Evolutionary conservation across 2,888 invertebrate genomes (phyloP).

Genomic region (Abrostola tripartita): DNA sequence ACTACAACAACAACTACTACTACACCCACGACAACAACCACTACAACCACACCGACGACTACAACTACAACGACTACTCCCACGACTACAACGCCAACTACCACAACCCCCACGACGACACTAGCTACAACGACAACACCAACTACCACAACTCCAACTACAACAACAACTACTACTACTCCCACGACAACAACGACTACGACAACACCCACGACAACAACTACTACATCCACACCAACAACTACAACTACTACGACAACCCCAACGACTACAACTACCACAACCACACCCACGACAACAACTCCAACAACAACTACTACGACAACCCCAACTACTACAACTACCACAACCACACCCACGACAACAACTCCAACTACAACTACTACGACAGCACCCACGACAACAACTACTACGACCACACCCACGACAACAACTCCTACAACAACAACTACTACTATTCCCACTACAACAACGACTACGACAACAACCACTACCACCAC

Average conservation of each 20-base stretch:
- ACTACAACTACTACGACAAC: neutral
- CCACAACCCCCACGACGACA: neutral
- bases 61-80: neutral
- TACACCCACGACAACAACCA: neutral
- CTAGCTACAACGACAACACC: neutral
- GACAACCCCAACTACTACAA: neutral
- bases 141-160: neutral
- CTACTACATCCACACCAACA: no score
- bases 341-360: neutral
- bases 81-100: no score
- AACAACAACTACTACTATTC: no score
- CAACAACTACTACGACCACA: no score
- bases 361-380: no score
- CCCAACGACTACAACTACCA: neutral
- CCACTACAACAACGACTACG: no score
- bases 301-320: neutral
- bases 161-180: no score
- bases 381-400: no score
- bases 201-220: no score
- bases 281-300: neutral
- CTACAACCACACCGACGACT: neutral
- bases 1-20: slow-evolving; percentile 9
- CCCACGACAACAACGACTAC: no score
- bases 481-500: no score
- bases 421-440: no score